Evolutionary conservation across 2,797 vertebrate genomes (phyloP), one percentile per base, ranked within the genome.

Genomic region (Parauchenoglanis punctatus): DNA sequence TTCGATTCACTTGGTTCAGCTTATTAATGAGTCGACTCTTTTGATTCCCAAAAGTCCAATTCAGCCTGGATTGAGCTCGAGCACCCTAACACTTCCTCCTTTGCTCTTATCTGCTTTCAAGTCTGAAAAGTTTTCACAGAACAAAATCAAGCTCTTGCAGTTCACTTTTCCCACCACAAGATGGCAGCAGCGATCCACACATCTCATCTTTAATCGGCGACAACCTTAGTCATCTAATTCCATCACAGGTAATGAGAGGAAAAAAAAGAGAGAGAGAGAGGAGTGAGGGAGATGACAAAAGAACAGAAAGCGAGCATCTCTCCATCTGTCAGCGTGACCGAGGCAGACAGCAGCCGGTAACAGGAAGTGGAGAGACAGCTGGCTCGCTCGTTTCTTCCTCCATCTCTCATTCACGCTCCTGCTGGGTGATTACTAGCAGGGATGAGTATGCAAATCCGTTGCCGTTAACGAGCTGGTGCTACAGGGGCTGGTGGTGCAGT

Each of bases 241-340:
- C 83, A 25, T 78, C 86, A 91, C 88, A 86, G 83, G 87, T 80
- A 87, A 90, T 90, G 58, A 63, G 8, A 49, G 49, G n/a, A 40
- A 83, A 49, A 72, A 70, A 85, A 20, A 67, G 31, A 35, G 59
- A 76, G 52, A 76, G 52, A 63, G 61, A 83, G 56, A 17, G 3
- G 46, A 49, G 44, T 25, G 31, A 73, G 77, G 54, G 40, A 93
- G 90, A 90, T 91, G 92, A 93, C 92, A 89, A 88, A 90, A 54
- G 44, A 35, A 84, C 4, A 90, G 90, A 91, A 91, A 89, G 80
- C 85, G 75, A 88, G 81, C 82, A 87, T 87, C 76, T 86, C 90
- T 92, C 92, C 91, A 90, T 94, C 90, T 92, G 91, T 90, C 89
- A 81, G 83, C 76, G 90, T 93, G 92, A 54, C 44, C 90, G 91